These are phyloP conservation scores for Halyomorpha halys DNA, from an alignment of 1,140 invertebrate genomes.

Conservation along the genomic window DNA sequence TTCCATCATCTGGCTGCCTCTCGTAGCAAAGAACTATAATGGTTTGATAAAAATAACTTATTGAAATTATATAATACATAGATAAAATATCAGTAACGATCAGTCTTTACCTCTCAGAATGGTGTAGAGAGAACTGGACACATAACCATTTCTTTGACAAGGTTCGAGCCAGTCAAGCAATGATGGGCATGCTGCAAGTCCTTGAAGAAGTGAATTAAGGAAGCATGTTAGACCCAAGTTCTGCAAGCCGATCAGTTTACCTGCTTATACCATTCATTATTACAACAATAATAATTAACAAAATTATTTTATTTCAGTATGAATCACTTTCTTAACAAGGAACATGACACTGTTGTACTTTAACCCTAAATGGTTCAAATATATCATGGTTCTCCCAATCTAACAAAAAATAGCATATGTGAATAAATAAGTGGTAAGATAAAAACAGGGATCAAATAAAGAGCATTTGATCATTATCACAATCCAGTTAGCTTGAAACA, in stretches of 20 bases:
- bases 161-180: constrained; percentile 71
- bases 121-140: constrained; percentile 43
- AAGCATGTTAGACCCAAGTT: constrained; percentile 83
- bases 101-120: constrained; percentile 46
- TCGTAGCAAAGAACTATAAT: constrained; percentile 27
- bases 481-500: no score
- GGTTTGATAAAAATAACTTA: background rate
- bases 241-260: constrained; percentile 63
- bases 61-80: background rate
- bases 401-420: no score
- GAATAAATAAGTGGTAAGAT: no score
- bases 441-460: no score
- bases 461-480: no score
- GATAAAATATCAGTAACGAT: no score
- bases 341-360: no score
- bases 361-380: no score
- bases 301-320: no score
- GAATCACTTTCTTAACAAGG: no score
- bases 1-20: constrained; percentile 36
- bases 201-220: constrained; percentile 74
- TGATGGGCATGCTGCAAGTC: constrained; percentile 65
- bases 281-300: no score
- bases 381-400: no score
- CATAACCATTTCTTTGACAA: constrained; percentile 47
- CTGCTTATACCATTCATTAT: constrained; percentile 33